These are phyloP conservation scores for Pygmarrhopalites habei DNA, from an alignment of 1,140 invertebrate species.

Conservation along the genomic window DNA sequence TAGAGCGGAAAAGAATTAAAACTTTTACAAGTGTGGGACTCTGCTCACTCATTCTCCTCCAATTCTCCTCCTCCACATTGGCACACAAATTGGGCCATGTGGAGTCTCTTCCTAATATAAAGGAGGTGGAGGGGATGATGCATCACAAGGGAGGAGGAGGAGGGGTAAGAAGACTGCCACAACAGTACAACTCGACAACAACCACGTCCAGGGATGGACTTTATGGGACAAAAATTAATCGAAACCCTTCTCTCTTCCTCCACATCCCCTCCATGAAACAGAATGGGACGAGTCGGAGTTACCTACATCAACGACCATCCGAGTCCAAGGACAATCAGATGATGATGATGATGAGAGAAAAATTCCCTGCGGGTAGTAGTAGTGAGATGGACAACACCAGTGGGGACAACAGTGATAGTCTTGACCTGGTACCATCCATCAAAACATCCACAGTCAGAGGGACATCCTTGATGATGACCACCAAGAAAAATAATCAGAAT, in stretches of 20 bases:
- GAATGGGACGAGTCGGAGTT: background rate
- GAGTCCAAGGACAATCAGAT: background rate
- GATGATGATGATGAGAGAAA: conserved; percentile 3
- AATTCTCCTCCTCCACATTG: conserved; percentile 1
- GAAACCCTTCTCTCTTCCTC: background rate
- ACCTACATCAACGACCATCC: background rate
- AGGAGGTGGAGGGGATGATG: too few species aligned
- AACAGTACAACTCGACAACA: too few species aligned
- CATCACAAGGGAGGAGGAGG: too few species aligned
- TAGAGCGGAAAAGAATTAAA: conserved; percentile 1
- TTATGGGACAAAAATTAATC: background rate
- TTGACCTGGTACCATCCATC: too few species aligned
- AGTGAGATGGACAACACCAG: too few species aligned
- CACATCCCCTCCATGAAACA: background rate
- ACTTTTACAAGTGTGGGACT: background rate
- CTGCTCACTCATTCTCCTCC: conserved; percentile 15
- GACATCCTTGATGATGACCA: too few species aligned
- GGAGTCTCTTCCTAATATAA: background rate
- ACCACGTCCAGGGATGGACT: background rate
- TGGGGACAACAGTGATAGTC: too few species aligned
- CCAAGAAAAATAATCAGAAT: background rate
- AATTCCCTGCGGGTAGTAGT: background rate
- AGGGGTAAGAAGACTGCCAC: too few species aligned
- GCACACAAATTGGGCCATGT: conserved; percentile 19
- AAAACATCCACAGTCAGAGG: too few species aligned